phyloP scores from a whole-genome alignment of 2,113 vertebrate species.

The Helogale parvula region DNA sequence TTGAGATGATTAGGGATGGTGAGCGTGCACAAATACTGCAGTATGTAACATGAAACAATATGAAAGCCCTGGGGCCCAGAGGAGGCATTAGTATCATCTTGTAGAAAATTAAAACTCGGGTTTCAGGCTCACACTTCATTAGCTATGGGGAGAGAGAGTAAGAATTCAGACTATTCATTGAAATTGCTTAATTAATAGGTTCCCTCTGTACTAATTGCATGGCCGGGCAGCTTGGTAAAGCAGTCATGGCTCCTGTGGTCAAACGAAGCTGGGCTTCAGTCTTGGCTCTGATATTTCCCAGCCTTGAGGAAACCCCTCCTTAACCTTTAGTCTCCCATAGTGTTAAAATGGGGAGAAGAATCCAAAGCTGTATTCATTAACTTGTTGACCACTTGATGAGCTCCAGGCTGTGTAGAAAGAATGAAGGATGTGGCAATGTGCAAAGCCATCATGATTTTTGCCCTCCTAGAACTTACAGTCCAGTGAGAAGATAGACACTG shows the following conservation, averaged over 20 bases:
- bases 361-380: not conserved
- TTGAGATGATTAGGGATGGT: not conserved
- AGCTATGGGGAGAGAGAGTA: not conserved
- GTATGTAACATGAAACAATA: not conserved
- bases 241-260: not conserved
- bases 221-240: not conserved
- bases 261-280: not conserved
- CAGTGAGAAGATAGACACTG: not conserved
- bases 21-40: not conserved
- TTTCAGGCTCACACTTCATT: slow-evolving; percentile 19
- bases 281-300: not conserved
- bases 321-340: not conserved
- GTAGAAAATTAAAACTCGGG: slow-evolving; percentile 37
- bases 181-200: slow-evolving; percentile 30
- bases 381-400: not conserved
- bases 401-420: not conserved
- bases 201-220: not conserved
- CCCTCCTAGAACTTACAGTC: not conserved
- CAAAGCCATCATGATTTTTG: not conserved
- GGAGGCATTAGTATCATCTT: not conserved
- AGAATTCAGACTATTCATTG: slow-evolving; percentile 15
- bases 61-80: not conserved
- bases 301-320: not conserved
- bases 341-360: not conserved
- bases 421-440: not conserved